Percentiles rank a stretch among this genome's conserved stretches.
Conservation (phyloP, 2,113 vertebrate species). For the crab-eating macaque (Macaca fascicularis) region T2T-MFA8v1.1 NC_088384.1:80819001-80819500, state of each 20-base stretch:
- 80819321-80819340: not conserved
- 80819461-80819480: not conserved
- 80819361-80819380: not conserved
- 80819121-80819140: constrained; percentile 35
- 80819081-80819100: constrained; percentile 13
- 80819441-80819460: not conserved
- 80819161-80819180: not conserved
- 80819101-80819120: constrained; percentile 42
- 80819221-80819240: not conserved
- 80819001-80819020: constrained; percentile 39
- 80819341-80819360: not conserved
- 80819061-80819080: constrained; percentile 43
- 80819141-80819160: not conserved
- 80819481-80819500: not conserved
- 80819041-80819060: not conserved
- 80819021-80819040: constrained; percentile 42
- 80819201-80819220: not conserved
- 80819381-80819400: not conserved
- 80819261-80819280: not conserved
- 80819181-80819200: not conserved
- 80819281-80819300: not conserved
- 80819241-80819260: not conserved
- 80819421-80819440: not conserved
- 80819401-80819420: not conserved
- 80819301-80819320: not conserved